phyloP scores from a whole-genome alignment of 1,140 invertebrate genomes.

The Leptinotarsa lineolata region DNA sequence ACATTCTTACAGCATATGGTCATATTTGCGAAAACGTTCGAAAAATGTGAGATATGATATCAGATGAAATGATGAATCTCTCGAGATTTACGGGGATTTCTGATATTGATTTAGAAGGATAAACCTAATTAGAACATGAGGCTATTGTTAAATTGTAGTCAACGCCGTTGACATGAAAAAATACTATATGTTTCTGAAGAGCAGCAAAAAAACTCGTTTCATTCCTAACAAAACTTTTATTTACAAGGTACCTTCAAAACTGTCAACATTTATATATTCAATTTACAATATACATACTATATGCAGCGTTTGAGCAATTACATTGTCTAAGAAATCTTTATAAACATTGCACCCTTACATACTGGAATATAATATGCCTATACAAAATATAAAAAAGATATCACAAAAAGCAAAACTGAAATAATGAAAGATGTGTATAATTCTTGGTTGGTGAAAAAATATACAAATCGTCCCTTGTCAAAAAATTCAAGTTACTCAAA shows the following conservation, averaged over 20 bases:
- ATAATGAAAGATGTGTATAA: slow-evolving; percentile 31
- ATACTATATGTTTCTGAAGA: no score
- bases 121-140: no score
- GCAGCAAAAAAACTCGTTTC: not conserved
- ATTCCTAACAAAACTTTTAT: slow-evolving; percentile 25
- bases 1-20: no score
- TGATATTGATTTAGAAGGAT: no score
- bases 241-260: slow-evolving; percentile 30
- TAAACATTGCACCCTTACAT: slow-evolving; percentile 26
- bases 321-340: slow-evolving; percentile 21
- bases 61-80: no score
- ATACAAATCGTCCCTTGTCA: not conserved
- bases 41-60: no score
- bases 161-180: no score
- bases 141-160: no score
- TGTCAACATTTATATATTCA: slow-evolving; percentile 32
- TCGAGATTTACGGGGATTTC: no score
- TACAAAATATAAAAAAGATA: slow-evolving; percentile 15
- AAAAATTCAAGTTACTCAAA: not conserved
- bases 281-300: slow-evolving; percentile 24
- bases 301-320: slow-evolving; percentile 26
- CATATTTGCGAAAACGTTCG: no score
- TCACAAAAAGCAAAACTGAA: slow-evolving; percentile 27
- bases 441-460: slow-evolving; percentile 33
- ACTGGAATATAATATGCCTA: slow-evolving; percentile 14